These are phyloP conservation scores for Porphyrio hochstetteri DNA, from an alignment of 2,113 vertebrate genomes.

Conservation along the genomic window DNA sequence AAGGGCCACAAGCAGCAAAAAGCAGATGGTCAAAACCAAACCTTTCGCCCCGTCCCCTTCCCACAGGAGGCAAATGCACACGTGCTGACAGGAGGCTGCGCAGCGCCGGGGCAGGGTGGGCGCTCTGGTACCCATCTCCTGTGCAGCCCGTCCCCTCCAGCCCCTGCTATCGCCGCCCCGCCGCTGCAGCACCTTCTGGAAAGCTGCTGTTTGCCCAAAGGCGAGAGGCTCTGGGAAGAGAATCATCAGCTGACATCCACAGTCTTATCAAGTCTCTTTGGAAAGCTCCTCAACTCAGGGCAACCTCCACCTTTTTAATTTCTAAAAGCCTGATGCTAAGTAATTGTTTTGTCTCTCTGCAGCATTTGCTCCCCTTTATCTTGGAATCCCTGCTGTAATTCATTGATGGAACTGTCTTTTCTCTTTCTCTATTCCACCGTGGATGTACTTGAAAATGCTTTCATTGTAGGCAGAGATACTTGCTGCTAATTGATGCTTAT, in stretches of 20 bases:
- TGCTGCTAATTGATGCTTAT: slow-evolving; percentile 71
- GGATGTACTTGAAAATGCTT: slow-evolving; percentile 59
- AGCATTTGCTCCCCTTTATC: slow-evolving; percentile 61
- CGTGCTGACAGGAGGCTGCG: neutral
- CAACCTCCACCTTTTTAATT: slow-evolving; percentile 49
- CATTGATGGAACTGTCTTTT: neutral
- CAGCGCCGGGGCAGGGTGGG: neutral
- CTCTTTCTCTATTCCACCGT: slow-evolving; percentile 45
- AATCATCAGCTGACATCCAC: neutral
- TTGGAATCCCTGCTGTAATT: slow-evolving; percentile 58
- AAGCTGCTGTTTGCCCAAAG: neutral
- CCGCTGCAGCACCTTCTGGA: neutral
- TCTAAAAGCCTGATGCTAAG: slow-evolving; percentile 31
- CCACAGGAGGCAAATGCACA: neutral
- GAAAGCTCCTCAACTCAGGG: neutral
- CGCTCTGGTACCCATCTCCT: fast-evolving
- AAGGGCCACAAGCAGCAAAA: neutral
- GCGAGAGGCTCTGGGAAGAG: neutral
- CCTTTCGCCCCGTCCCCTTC: neutral
- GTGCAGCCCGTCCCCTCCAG: neutral
- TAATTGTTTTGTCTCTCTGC: slow-evolving; percentile 62
- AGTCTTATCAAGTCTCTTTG: neutral
- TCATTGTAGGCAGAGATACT: slow-evolving; percentile 68
- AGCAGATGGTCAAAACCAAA: slow-evolving; percentile 6
- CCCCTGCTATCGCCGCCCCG: fast-evolving